A percentile compares a stretch with the other conserved stretches of the same genome.
These are phyloP conservation scores for Ispidina lecontei DNA, from an alignment of 2,797 vertebrate genomes.

Conservation along the genomic window DNA sequence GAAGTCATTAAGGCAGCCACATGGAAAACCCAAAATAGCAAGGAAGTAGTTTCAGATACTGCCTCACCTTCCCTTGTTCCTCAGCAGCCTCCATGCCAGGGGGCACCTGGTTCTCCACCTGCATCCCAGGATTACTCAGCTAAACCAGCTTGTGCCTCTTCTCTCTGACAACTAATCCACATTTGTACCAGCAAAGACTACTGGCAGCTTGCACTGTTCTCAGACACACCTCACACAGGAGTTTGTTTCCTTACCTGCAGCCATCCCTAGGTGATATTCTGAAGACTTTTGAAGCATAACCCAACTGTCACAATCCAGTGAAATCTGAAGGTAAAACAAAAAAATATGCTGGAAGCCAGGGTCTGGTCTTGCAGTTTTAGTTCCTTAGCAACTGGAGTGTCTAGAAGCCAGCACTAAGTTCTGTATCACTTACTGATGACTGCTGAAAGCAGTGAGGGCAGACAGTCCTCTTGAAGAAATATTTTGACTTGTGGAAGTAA, in stretches of 20 bases:
- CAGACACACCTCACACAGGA: neutral
- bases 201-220: neutral
- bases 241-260: neutral
- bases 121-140: neutral
- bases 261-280: neutral
- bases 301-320: neutral
- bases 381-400: too few relatives aligned
- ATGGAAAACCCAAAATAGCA: neutral
- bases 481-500: neutral
- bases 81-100: fast-evolving
- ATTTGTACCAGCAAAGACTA: neutral
- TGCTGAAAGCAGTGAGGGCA: neutral
- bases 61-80: neutral
- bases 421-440: neutral
- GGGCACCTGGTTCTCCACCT: neutral
- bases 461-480: neutral
- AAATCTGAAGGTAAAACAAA: neutral
- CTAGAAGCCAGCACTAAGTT: neutral
- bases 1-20: neutral
- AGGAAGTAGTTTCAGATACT: neutral
- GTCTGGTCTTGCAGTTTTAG: neutral
- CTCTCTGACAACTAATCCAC: neutral
- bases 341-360: neutral
- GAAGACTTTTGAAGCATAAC: neutral
- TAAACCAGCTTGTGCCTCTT: neutral